These are phyloP conservation scores for Epinephelus lanceolatus DNA, from an alignment of 2,113 vertebrate species.

Conservation along the genomic window DNA sequence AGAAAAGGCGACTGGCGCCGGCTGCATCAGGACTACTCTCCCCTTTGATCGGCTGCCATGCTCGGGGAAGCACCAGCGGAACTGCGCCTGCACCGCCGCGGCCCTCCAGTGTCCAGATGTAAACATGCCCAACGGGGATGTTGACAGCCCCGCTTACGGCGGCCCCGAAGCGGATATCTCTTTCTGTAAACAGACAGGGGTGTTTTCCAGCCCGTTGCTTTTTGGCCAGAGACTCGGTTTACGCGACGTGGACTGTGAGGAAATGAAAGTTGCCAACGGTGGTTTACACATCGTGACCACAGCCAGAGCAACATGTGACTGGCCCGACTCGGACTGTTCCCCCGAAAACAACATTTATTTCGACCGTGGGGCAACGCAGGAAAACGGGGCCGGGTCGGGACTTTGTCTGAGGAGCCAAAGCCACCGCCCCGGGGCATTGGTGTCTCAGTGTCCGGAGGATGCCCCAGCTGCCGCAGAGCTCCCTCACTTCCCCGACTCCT, in stretches of 20 bases:
- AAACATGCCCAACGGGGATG: slow-evolving; percentile 67
- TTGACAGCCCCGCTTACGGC: not conserved
- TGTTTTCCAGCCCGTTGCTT: not conserved
- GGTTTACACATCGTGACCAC: slow-evolving; percentile 71
- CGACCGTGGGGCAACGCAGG: not conserved
- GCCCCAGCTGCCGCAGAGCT: not conserved
- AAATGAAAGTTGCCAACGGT: slow-evolving; percentile 82
- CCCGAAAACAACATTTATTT: not conserved
- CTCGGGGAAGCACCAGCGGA: slow-evolving; percentile 28
- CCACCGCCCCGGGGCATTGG: not conserved
- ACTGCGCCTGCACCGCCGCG: slow-evolving; percentile 27
- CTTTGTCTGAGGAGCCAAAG: not conserved
- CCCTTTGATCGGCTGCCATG: not conserved
- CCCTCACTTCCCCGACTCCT: not conserved
- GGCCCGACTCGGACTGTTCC: not conserved
- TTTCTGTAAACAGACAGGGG: not conserved
- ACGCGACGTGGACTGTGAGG: slow-evolving; percentile 40
- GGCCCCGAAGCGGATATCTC: not conserved
- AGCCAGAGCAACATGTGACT: slow-evolving; percentile 23
- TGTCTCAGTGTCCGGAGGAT: not conserved
- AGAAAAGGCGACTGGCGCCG: not conserved
- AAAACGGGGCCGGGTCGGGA: not conserved
- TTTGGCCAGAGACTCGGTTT: slow-evolving; percentile 12
- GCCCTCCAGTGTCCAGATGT: not conserved
- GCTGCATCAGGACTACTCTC: not conserved